phyloP scores from a whole-genome alignment of 1,140 invertebrate species.

The Akabosia matsudoensis region DNA sequence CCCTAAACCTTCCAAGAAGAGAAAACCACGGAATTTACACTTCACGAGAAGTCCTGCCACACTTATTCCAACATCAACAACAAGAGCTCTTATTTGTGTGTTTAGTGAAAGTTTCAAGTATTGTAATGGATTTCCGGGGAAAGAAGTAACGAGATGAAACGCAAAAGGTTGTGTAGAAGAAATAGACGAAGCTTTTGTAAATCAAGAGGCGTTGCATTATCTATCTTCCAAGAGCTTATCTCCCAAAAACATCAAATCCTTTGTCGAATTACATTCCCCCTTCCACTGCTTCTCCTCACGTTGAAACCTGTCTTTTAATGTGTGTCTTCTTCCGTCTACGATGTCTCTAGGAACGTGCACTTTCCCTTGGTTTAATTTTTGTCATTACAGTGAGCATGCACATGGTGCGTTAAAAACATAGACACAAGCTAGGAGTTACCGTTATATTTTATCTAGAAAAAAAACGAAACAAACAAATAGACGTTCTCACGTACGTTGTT shows the following conservation, averaged over 20 bases:
- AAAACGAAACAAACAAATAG: neutral
- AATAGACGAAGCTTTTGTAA: constrained; percentile 3
- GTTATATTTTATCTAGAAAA: neutral
- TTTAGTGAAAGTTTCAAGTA: neutral
- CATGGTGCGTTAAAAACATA: neutral
- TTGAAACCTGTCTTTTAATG: too few relatives aligned
- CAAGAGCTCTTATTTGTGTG: neutral
- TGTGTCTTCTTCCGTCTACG: too few relatives aligned
- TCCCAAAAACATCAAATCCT: constrained; percentile 3
- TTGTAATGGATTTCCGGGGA: constrained; percentile 6
- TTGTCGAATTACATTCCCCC: constrained; percentile 19
- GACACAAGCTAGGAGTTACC: too few relatives aligned
- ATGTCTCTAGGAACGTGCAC: too few relatives aligned
- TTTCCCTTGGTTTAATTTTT: too few relatives aligned
- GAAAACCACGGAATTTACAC: constrained; percentile 19
- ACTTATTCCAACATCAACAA: neutral
- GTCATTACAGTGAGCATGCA: neutral
- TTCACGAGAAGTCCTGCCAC: neutral
- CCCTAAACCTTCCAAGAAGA: neutral
- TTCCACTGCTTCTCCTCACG: neutral
- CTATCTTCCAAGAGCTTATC: constrained; percentile 17
- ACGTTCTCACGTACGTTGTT: too few relatives aligned
- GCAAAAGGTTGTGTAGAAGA: neutral
- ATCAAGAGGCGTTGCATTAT: constrained; percentile 19
- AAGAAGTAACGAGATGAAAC: neutral